phyloP scores from a whole-genome alignment of 2,113 vertebrate genomes.

The Speoplatyrhinus poulsoni region DNA sequence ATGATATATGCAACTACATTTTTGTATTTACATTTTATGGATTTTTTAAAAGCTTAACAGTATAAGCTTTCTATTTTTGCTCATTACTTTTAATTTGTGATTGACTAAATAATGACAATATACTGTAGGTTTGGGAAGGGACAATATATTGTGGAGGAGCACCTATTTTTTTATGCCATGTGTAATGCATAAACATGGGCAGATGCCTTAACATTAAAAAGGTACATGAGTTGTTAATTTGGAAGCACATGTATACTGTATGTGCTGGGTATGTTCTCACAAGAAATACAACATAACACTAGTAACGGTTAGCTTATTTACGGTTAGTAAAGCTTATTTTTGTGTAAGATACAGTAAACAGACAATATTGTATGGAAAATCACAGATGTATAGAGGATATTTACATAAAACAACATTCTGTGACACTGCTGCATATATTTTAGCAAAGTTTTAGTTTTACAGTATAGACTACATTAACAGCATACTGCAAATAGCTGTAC shows the following conservation, averaged over 20 bases:
- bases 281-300: neutral
- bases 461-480: too few relatives aligned
- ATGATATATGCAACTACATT: slow-evolving; percentile 76
- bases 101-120: neutral
- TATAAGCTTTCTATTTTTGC: slow-evolving; percentile 10
- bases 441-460: slow-evolving; percentile 11
- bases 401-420: slow-evolving; percentile 39
- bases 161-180: slow-evolving; percentile 54
- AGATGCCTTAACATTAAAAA: slow-evolving; percentile 67
- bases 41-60: neutral
- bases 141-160: slow-evolving; percentile 34
- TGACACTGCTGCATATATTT: slow-evolving; percentile 16
- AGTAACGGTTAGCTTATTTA: slow-evolving; percentile 28
- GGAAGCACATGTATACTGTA: slow-evolving; percentile 31
- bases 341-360: slow-evolving; percentile 16
- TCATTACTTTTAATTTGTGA: slow-evolving; percentile 16
- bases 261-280: slow-evolving; percentile 23
- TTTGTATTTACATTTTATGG: slow-evolving; percentile 6
- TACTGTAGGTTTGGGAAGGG: neutral
- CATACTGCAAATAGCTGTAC: slow-evolving; percentile 37
- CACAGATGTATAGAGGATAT: slow-evolving; percentile 39
- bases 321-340: slow-evolving; percentile 39
- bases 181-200: slow-evolving; percentile 58
- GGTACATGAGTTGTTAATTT: slow-evolving; percentile 44
- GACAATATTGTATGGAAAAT: neutral